These are phyloP conservation scores for Rhopalosiphum nymphaeae DNA, from an alignment of 2,888 invertebrate species.

Conservation along the genomic window DNA sequence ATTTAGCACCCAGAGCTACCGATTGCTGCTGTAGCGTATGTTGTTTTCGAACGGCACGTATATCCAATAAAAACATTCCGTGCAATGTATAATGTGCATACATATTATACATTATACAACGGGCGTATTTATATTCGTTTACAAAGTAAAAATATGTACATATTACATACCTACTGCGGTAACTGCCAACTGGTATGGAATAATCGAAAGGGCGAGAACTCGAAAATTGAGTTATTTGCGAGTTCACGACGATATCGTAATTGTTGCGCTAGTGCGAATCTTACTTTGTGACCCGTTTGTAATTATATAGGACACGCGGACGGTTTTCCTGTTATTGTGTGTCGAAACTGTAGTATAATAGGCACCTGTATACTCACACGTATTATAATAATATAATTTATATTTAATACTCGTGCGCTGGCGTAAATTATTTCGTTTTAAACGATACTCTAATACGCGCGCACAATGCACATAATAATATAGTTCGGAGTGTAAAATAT, in stretches of 20 bases:
- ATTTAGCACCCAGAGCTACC: not conserved
- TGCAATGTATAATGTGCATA: too few species aligned
- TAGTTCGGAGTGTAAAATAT: not conserved
- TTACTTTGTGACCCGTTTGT: constrained; percentile 3
- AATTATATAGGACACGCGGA: not conserved
- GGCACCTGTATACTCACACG: not conserved
- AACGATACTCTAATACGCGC: not conserved
- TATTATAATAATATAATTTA: constrained; percentile 3
- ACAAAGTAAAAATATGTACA: not conserved
- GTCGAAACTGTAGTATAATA: not conserved
- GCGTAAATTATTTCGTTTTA: constrained; percentile 1
- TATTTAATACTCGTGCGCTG: not conserved
- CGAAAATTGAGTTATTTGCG: constrained; percentile 32
- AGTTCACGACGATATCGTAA: not conserved
- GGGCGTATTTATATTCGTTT: not conserved
- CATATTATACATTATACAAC: not conserved
- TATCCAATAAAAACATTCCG: not conserved
- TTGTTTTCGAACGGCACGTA: not conserved
- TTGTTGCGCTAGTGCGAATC: not conserved
- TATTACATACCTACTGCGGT: not conserved
- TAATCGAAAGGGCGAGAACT: not conserved
- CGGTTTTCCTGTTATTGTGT: not conserved
- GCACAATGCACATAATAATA: not conserved
- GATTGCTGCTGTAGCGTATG: not conserved
- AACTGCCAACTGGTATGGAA: not conserved